phyloP scores from a whole-genome alignment of 2,888 invertebrate species.

The Camponotus fellah region DNA sequence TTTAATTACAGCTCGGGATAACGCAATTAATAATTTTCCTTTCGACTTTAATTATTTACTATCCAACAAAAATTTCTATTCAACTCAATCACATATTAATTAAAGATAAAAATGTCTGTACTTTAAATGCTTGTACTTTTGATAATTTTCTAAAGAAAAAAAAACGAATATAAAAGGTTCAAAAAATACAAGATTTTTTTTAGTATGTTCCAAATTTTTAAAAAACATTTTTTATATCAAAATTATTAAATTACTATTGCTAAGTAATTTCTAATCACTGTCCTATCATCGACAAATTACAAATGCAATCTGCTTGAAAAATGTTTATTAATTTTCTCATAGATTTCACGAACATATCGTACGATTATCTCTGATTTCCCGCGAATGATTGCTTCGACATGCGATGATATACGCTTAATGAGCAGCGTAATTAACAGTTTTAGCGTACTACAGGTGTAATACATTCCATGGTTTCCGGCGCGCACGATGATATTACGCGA shows the following conservation, averaged over 20 bases:
- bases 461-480: not conserved
- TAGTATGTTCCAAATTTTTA: not conserved
- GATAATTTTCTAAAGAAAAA: constrained; percentile 11
- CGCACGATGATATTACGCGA: constrained; percentile 18
- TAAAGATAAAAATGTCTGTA: not conserved
- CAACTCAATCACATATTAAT: constrained; percentile 17
- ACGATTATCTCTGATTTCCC: not conserved
- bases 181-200: not conserved
- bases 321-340: not conserved
- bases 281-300: not conserved
- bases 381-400: constrained; percentile 7
- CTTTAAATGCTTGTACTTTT: not conserved
- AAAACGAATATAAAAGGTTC: not conserved
- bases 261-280: not conserved
- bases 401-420: constrained; percentile 24
- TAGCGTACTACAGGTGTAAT: constrained; percentile 35
- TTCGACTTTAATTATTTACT: constrained; percentile 2
- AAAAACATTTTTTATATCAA: not conserved
- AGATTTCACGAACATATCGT: constrained; percentile 13
- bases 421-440: constrained; percentile 33
- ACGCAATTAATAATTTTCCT: not conserved
- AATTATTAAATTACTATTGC: not conserved
- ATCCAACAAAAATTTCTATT: not conserved
- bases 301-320: not conserved
- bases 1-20: constrained; percentile 2